Evolutionary conservation across 2,797 vertebrate species (phyloP), one percentile per base, ranked within the genome.

Genomic region (Caiman crocodilus): DNA sequence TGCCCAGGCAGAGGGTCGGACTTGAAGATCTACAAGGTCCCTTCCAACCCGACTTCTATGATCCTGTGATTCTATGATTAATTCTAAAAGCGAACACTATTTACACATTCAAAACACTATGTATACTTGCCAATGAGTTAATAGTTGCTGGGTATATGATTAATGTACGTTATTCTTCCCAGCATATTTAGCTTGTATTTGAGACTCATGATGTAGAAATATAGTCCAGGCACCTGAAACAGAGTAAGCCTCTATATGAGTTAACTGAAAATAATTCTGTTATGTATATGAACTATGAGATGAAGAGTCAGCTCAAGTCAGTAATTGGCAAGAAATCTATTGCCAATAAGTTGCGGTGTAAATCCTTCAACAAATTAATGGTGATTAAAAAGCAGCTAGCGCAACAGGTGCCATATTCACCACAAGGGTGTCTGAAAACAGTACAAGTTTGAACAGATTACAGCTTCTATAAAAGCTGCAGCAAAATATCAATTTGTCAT

Each of bases 311-410:
- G 67, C 88, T 61, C 80, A 75, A 71, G 65, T 50, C 55, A 89
- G 42, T 59, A 69, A 0, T 3, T 25, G 11, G 9, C 83, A 84
- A 89, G 32, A 92, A 85, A 32, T n/a, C 32, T 4, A 2, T 59
- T 90, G 30, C 82, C 91, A 85, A 28, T 86, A 84, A 95, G 32
- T 69, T 79, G 59, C 77, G 28, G 84, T 87, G 79, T 84, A 93
- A 93, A 90, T 90, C 2, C 1, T 25, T 82, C 87, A 55, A 76
- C 59, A 94, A 93, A 93, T 91, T 57, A 82, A 7, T 65, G 57
- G 73, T 91, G 28, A 88, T 82, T 93, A 71, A 88, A 94, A 28
- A 71, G 14, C 76, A 77, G 21, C 65, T 20, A 78, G 30, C 58
- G 73, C 73, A 87, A 79, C 56, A 94, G 83, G 69, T 83, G n/a